A percentile compares a stretch with the other conserved stretches of the same genome.
phyloP scores from a whole-genome alignment of 2,888 invertebrate genomes.

The Phlogophora meticulosa region DNA sequence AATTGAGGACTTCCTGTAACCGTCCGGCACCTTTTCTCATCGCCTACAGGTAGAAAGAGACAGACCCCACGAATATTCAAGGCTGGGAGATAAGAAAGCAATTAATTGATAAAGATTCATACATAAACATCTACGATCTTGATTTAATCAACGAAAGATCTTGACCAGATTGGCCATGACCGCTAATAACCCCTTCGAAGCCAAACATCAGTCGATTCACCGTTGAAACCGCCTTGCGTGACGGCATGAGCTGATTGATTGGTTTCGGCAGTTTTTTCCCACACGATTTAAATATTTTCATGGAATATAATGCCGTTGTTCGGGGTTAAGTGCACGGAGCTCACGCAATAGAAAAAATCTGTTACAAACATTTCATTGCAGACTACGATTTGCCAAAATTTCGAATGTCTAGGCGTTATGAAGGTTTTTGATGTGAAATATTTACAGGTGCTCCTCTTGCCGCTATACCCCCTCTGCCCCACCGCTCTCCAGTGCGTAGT shows the following conservation, averaged over 20 bases:
- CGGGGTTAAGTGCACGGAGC: too few species aligned
- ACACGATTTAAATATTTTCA: not conserved
- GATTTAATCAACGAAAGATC: slow-evolving; percentile 13
- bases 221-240: slow-evolving; percentile 7
- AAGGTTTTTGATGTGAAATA: too few species aligned
- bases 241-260: not conserved
- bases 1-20: too few species aligned
- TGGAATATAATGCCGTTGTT: not conserved
- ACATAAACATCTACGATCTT: not conserved
- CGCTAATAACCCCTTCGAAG: slow-evolving; percentile 25
- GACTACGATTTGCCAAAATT: too few species aligned
- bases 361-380: too few species aligned
- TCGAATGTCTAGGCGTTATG: too few species aligned
- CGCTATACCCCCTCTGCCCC: too few species aligned
- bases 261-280: not conserved
- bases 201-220: not conserved
- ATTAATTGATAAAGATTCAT: slow-evolving; percentile 11
- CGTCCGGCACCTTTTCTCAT: too few species aligned
- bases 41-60: too few species aligned
- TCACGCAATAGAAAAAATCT: not conserved
- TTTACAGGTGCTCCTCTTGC: too few species aligned
- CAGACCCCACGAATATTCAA: not conserved
- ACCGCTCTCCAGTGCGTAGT: too few species aligned
- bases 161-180: slow-evolving; percentile 4
- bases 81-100: slow-evolving; percentile 2